Percentiles rank a stretch among this genome's conserved stretches.
Evolutionary conservation across 92 coral and sea anemone genomes (phyloP).

Genomic region (Pocillopora meandrina): DNA sequence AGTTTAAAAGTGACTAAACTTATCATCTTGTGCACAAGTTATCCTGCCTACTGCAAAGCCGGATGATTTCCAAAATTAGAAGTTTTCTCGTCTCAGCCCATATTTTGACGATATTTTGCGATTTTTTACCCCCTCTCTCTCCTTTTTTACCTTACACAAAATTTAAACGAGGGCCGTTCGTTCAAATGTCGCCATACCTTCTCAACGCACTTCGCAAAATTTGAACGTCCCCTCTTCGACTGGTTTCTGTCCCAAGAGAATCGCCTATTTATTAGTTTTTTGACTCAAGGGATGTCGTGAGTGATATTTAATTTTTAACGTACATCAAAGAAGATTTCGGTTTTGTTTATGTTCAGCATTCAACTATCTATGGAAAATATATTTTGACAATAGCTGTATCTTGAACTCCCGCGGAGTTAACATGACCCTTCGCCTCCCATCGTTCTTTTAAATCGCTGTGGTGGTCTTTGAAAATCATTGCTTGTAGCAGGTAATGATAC

Average conservation of each 20-base stretch:
- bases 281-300: not conserved
- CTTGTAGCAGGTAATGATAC: not conserved
- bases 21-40: no score
- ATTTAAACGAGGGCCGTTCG: not conserved
- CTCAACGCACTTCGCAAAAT: not conserved
- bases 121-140: no score
- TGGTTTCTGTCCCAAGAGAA: not conserved
- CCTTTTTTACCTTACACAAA: no score
- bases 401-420: not conserved
- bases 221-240: not conserved
- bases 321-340: not conserved
- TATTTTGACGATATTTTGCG: no score
- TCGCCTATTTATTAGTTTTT: not conserved
- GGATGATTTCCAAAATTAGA: no score
- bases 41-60: no score
- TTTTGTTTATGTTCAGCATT: not conserved
- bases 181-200: not conserved
- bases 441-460: not conserved
- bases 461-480: conserved; percentile 7
- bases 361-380: not conserved
- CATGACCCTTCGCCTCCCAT: not conserved
- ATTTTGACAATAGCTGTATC: not conserved
- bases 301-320: not conserved
- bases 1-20: no score
- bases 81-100: no score